Percentiles rank a stretch among this genome's conserved stretches.
Evolutionary conservation across 1,140 invertebrate genomes (phyloP).

Genomic region (Drosophila sechellia): DNA sequence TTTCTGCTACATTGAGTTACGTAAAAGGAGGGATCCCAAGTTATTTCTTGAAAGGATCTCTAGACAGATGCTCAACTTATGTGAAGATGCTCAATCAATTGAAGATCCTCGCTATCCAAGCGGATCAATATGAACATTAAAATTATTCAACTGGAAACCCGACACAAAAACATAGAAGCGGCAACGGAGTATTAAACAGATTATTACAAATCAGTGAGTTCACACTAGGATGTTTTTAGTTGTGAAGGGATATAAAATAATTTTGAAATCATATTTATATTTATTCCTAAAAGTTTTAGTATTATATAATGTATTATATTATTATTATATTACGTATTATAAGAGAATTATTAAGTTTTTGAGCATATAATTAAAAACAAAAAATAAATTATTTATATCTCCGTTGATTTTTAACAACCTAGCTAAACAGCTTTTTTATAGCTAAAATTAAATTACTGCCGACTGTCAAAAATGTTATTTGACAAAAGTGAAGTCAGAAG

Average conservation of each 20-base stretch:
- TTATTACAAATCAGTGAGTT: not conserved
- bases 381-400: not conserved
- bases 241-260: not conserved
- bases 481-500: no score
- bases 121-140: conserved; percentile 43
- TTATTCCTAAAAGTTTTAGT: no score
- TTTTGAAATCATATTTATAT: not conserved
- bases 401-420: no score
- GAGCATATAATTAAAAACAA: no score
- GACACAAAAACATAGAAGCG: conserved; percentile 15
- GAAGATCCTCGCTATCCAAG: conserved; percentile 17
- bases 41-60: conserved; percentile 42
- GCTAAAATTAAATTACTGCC: no score
- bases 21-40: conserved; percentile 31
- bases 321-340: no score
- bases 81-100: conserved; percentile 64
- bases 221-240: not conserved
- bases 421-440: no score
- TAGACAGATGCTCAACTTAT: conserved; percentile 56
- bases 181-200: not conserved
- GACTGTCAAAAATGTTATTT: no score
- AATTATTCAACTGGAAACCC: conserved; percentile 24
- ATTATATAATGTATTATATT: no score
- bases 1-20: conserved; percentile 70
- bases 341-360: no score